Percentiles rank a stretch among this genome's conserved stretches.
phyloP scores from a whole-genome alignment of 2,888 invertebrate species.

The Ormyrus pomaceus region DNA sequence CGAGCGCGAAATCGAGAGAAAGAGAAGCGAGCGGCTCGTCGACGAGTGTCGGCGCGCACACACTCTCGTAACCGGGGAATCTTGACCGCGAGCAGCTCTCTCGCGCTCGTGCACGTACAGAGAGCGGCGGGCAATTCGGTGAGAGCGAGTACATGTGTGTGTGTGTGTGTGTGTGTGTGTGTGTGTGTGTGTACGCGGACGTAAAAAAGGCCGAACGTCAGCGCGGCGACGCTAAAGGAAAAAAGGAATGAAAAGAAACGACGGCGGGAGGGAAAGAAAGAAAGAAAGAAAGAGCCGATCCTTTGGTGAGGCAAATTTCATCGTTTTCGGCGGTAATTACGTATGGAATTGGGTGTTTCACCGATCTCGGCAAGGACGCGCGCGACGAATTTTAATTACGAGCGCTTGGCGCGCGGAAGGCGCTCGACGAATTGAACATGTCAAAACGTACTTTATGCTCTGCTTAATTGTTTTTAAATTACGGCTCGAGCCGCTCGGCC shows the following conservation, averaged over 20 bases:
- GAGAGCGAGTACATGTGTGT: background rate
- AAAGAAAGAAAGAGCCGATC: slow-evolving; percentile 3
- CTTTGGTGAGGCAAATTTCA: slow-evolving; percentile 58
- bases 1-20: slow-evolving; percentile 56
- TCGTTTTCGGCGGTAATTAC: slow-evolving; percentile 58
- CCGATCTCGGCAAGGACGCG: slow-evolving; percentile 13
- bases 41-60: background rate
- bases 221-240: too few species aligned
- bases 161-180: too few species aligned
- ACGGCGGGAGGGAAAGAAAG: background rate
- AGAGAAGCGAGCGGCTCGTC: background rate
- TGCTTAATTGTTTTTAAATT: background rate
- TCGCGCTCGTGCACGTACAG: background rate
- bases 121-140: background rate
- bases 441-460: slow-evolving; percentile 1
- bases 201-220: too few species aligned
- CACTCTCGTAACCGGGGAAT: too few species aligned
- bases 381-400: slow-evolving; percentile 55
- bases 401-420: slow-evolving; percentile 2
- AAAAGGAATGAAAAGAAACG: slow-evolving; percentile 29
- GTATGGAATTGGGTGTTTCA: slow-evolving; percentile 46
- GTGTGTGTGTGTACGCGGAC: too few species aligned
- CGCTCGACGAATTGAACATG: slow-evolving; percentile 3
- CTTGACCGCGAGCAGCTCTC: background rate
- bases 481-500: background rate